Evolutionary conservation across 2,113 vertebrate genomes (phyloP).

Genomic region (Ascaphus truei): DNA sequence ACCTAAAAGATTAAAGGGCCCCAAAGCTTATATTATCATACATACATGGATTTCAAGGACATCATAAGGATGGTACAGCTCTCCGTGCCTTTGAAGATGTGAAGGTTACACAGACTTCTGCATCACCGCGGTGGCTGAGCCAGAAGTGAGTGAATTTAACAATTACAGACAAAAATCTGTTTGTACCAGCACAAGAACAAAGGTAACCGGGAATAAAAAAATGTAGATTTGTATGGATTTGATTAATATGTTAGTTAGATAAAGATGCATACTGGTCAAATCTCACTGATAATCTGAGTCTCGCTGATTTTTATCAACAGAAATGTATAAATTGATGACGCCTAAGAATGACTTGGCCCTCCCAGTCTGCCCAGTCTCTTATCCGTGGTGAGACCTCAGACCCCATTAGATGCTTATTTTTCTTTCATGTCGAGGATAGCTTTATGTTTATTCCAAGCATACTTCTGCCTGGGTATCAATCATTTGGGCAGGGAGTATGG

Average conservation of each 20-base stretch:
- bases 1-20: constrained; percentile 37
- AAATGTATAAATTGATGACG: no score
- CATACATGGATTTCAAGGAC: constrained; percentile 38
- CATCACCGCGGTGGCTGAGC: neutral
- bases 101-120: constrained; percentile 41
- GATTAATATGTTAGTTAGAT: neutral
- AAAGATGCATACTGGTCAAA: no score
- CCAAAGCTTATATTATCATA: constrained; percentile 39
- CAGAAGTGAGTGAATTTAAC: neutral
- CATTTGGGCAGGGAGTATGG: no score
- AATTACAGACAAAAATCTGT: neutral
- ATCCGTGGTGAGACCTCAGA: no score
- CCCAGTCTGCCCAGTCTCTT: no score
- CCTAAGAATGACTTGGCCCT: no score
- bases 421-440: no score
- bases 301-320: no score
- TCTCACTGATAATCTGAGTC: no score
- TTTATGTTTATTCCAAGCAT: no score
- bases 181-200: neutral
- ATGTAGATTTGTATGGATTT: neutral
- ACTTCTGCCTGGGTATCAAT: no score
- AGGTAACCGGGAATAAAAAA: neutral
- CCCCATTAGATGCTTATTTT: no score
- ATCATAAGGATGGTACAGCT: constrained; percentile 42
- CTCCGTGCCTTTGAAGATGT: constrained; percentile 38